phyloP scores from a whole-genome alignment of 1,140 invertebrate genomes.

The Penaeus chinensis region DNA sequence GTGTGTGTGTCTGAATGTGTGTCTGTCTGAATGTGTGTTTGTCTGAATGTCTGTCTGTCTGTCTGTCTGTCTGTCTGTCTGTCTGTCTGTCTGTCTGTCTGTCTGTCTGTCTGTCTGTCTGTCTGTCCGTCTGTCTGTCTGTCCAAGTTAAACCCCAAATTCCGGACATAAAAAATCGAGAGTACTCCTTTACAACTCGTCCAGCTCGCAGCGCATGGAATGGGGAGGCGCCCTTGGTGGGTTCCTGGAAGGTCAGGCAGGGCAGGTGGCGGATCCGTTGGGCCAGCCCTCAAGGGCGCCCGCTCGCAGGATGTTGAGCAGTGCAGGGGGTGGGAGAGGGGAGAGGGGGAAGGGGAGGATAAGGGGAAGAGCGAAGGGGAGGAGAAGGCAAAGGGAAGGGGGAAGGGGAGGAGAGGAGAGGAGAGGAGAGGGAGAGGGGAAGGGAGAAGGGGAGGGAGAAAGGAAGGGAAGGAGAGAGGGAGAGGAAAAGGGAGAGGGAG shows the following conservation, averaged over 20 bases:
- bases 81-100: conserved; percentile 36
- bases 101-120: conserved; percentile 23
- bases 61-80: conserved; percentile 26
- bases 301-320: not conserved
- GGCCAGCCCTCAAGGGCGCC: no score
- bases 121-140: conserved; percentile 29
- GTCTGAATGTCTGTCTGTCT: conserved; percentile 37
- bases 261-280: no score
- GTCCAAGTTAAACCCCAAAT: no score
- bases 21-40: conserved; percentile 18
- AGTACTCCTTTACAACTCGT: no score
- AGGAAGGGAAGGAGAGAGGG: not conserved
- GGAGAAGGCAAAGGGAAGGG: not conserved
- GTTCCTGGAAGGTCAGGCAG: no score
- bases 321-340: not conserved
- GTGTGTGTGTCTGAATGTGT: conserved; percentile 43
- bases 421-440: not conserved
- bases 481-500: not conserved
- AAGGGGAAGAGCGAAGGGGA: not conserved
- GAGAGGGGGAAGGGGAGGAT: not conserved
- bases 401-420: not conserved
- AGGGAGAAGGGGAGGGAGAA: not conserved
- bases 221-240: no score
- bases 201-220: no score
- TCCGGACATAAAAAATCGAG: no score